A percentile compares a stretch with the other conserved stretches of the same genome.
phyloP scores from a whole-genome alignment of 2,113 vertebrate genomes.

The Festucalex cinctus region DNA sequence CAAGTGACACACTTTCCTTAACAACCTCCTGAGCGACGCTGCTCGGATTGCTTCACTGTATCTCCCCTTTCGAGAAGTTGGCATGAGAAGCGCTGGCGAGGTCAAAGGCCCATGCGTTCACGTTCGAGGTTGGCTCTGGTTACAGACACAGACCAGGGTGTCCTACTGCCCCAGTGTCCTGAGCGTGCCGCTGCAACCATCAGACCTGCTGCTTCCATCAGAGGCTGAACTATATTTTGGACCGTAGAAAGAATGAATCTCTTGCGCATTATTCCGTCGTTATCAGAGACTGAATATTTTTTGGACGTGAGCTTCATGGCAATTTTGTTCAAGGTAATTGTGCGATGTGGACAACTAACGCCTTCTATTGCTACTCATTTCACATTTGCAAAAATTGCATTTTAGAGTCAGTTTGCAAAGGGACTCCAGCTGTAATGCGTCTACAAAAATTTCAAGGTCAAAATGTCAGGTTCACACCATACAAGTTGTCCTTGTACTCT shows the following conservation, averaged over 20 bases:
- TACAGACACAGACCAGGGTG: slow-evolving; percentile 40
- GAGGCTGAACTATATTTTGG: background rate
- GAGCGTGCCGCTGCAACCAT: slow-evolving; percentile 8
- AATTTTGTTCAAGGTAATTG: background rate
- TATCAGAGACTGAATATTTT: slow-evolving; percentile 1
- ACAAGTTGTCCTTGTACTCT: background rate
- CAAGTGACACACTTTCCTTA: slow-evolving; percentile 30
- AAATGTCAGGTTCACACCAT: slow-evolving; percentile 4
- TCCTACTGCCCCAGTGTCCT: slow-evolving; percentile 54
- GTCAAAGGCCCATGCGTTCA: slow-evolving; percentile 36
- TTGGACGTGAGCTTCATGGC: background rate
- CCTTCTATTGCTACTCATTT: slow-evolving; percentile 19
- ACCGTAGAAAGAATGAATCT: background rate
- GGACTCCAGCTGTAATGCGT: slow-evolving; percentile 12
- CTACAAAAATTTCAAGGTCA: slow-evolving; percentile 16
- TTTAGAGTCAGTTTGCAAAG: slow-evolving; percentile 43
- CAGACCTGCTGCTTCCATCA: background rate
- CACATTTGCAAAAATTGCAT: slow-evolving; percentile 53
- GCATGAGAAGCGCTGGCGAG: slow-evolving; percentile 26
- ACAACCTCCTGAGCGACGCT: slow-evolving; percentile 6
- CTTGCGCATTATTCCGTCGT: background rate
- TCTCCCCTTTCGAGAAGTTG: slow-evolving; percentile 43
- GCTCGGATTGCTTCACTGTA: slow-evolving; percentile 36
- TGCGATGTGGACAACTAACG: slow-evolving; percentile 6
- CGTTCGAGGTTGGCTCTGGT: slow-evolving; percentile 39